Conservation (phyloP, 2,888 invertebrate species). For the Agrochola lota region DNA sequence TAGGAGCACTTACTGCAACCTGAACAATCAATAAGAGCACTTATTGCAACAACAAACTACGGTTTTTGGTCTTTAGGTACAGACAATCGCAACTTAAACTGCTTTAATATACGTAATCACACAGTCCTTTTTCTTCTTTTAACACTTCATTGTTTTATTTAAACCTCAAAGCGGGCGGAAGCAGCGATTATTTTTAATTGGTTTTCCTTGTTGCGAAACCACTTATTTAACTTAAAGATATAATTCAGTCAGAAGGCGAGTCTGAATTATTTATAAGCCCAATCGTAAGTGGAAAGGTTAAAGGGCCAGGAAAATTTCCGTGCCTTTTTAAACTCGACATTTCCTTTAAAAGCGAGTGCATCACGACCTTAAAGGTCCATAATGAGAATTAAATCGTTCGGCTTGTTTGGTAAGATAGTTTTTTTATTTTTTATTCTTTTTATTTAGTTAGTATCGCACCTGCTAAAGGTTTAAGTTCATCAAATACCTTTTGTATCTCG, state of each 20-base stretch:
- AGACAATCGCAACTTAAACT: neutral
- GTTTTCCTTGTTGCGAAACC: conserved; percentile 41
- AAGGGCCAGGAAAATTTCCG: conserved; percentile 43
- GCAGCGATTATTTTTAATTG: conserved; percentile 34
- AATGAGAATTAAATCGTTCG: conserved; percentile 13
- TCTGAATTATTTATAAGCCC: conserved; percentile 26
- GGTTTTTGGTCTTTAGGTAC: neutral
- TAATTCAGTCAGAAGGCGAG: conserved; percentile 14
- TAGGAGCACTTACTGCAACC: neutral
- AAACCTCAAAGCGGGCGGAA: conserved; percentile 38
- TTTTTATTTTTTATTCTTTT: neutral
- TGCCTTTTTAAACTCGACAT: conserved; percentile 37
- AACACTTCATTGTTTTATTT: conserved; percentile 10
- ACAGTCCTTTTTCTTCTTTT: neutral
- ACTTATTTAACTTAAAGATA: conserved; percentile 19
- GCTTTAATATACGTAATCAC: conserved; percentile 8
- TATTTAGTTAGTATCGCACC: neutral
- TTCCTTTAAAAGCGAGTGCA: conserved; percentile 46
- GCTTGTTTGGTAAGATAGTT: neutral
- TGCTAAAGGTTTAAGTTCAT: conserved; percentile 7
- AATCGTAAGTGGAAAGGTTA: conserved; percentile 38
- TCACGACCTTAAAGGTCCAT: conserved; percentile 14
- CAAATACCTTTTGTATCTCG: neutral
- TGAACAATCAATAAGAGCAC: neutral
- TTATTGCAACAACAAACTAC: neutral